These are phyloP conservation scores for Kryptopterus vitreolus DNA, from an alignment of 2,797 vertebrate genomes.

Conservation along the genomic window DNA sequence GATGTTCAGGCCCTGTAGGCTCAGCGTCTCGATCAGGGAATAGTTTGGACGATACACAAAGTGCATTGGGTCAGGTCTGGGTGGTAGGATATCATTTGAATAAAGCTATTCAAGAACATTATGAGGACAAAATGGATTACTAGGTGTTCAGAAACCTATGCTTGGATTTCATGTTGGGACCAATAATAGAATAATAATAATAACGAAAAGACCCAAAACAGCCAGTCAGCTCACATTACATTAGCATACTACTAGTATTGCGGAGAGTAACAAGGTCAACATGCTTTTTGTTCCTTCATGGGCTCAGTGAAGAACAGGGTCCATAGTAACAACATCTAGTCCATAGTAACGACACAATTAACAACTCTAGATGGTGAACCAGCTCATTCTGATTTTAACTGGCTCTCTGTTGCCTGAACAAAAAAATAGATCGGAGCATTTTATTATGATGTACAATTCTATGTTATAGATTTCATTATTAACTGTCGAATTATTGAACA, in stretches of 20 bases:
- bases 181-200: not conserved
- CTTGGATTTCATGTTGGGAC: not conserved
- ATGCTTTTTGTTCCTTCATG: not conserved
- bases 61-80: too few species aligned
- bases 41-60: too few species aligned
- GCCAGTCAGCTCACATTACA: too few species aligned
- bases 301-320: not conserved
- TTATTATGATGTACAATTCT: not conserved
- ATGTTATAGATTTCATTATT: too few species aligned
- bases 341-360: conserved; percentile 1
- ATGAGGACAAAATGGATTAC: not conserved
- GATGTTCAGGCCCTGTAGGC: too few species aligned
- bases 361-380: not conserved
- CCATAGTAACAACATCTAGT: not conserved
- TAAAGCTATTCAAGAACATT: not conserved
- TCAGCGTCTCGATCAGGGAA: too few species aligned
- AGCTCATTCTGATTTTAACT: not conserved
- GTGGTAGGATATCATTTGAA: not conserved
- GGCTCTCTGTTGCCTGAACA: not conserved
- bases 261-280: not conserved
- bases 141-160: not conserved
- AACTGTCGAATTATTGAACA: too few species aligned
- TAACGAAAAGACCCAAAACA: not conserved
- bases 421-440: not conserved
- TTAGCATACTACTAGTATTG: not conserved